Conservation (phyloP, 2,113 vertebrate genomes). For the Ramphastos sulfuratus region DNA sequence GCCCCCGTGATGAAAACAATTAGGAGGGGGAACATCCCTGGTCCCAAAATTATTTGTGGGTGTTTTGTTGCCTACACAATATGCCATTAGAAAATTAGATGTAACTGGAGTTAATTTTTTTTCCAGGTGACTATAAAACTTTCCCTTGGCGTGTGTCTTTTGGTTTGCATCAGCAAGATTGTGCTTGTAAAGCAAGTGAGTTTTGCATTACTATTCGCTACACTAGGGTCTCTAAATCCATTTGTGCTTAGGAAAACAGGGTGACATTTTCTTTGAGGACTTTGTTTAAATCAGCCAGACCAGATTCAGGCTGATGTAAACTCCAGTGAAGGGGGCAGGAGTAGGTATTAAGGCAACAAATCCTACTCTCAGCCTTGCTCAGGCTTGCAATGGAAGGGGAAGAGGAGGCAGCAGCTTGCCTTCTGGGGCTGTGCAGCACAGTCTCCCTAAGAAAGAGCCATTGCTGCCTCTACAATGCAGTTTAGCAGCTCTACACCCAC, state of each 20-base stretch:
- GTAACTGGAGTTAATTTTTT: slow-evolving; percentile 8
- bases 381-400: neutral
- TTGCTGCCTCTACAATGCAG: neutral
- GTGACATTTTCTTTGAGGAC: neutral
- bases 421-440: neutral
- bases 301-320: neutral
- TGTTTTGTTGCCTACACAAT: slow-evolving; percentile 32
- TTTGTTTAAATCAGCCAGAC: slow-evolving; percentile 7
- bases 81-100: slow-evolving; percentile 7
- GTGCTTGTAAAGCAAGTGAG: neutral
- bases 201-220: neutral
- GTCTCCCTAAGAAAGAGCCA: neutral
- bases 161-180: neutral
- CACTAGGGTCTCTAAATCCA: neutral
- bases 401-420: neutral
- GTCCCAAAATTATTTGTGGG: slow-evolving; percentile 30
- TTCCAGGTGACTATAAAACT: slow-evolving; percentile 16
- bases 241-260: neutral
- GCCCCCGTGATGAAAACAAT: slow-evolving; percentile 42
- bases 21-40: slow-evolving; percentile 28
- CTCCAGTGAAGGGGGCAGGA: neutral
- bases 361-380: neutral
- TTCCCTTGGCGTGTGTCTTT: slow-evolving; percentile 13
- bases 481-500: neutral
- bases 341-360: slow-evolving; percentile 3